phyloP scores from a whole-genome alignment of 2,797 vertebrate genomes.

The Platalea minor region DNA sequence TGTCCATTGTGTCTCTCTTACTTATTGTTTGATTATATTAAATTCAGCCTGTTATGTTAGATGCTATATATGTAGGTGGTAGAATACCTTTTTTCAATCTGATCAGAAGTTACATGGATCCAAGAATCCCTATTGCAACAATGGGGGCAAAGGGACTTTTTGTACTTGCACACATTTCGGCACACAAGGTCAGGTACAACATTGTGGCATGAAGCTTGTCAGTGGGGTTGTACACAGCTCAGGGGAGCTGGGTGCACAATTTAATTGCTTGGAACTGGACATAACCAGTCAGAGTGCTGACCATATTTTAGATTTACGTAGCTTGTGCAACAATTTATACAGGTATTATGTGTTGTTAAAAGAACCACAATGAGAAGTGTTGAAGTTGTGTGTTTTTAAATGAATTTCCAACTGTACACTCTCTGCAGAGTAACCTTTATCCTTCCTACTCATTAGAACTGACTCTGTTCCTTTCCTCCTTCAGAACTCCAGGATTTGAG shows the following conservation, averaged over 20 bases:
- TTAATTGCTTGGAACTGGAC: background rate
- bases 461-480: background rate
- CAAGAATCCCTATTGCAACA: background rate
- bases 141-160: background rate
- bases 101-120: background rate
- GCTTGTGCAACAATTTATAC: background rate
- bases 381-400: background rate
- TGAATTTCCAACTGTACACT: background rate
- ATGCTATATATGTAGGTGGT: background rate
- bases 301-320: background rate
- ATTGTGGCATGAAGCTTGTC: background rate
- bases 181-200: accelerated
- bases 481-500: background rate
- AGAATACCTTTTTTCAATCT: background rate
- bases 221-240: background rate
- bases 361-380: background rate
- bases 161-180: background rate
- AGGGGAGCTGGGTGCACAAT: background rate
- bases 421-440: background rate
- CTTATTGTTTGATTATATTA: background rate
- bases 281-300: background rate
- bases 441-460: background rate
- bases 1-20: background rate
- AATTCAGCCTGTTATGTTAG: background rate
- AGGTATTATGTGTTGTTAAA: background rate